These are phyloP conservation scores for Epirrita christyi DNA, from an alignment of 2,888 invertebrate genomes.

Conservation along the genomic window DNA sequence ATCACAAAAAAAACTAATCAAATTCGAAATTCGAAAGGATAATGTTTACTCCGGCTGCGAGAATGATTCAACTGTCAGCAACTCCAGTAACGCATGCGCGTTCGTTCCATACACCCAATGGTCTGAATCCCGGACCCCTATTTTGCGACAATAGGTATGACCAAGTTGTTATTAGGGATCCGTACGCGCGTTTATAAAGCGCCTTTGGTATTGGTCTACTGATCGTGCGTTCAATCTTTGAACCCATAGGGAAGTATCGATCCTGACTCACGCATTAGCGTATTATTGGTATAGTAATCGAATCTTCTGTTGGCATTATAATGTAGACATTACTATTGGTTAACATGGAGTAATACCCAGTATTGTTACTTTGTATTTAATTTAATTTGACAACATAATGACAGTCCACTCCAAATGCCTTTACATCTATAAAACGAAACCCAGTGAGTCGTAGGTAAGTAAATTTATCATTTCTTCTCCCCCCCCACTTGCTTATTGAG, in stretches of 20 bases:
- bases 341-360: neutral
- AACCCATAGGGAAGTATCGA: slow-evolving; percentile 21
- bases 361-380: too few relatives aligned
- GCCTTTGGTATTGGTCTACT: slow-evolving; percentile 15
- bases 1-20: slow-evolving; percentile 30
- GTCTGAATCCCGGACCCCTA: slow-evolving; percentile 35
- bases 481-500: neutral
- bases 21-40: slow-evolving; percentile 26
- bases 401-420: neutral
- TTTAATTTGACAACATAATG: neutral
- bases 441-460: slow-evolving; percentile 1
- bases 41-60: slow-evolving; percentile 37
- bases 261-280: slow-evolving; percentile 30
- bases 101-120: slow-evolving; percentile 19
- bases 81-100: slow-evolving; percentile 38
- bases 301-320: slow-evolving; percentile 9
- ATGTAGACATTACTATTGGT: neutral
- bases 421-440: slow-evolving; percentile 4
- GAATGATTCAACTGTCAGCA: slow-evolving; percentile 31
- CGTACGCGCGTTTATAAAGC: slow-evolving; percentile 14
- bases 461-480: neutral
- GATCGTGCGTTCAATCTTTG: slow-evolving; percentile 12
- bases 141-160: slow-evolving; percentile 23
- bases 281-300: slow-evolving; percentile 17
- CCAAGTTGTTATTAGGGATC: slow-evolving; percentile 28